Evolutionary conservation across 1,140 invertebrate species (phyloP), one percentile per base, ranked within the genome.

Genomic region (Drosophila ficusphila): DNA sequence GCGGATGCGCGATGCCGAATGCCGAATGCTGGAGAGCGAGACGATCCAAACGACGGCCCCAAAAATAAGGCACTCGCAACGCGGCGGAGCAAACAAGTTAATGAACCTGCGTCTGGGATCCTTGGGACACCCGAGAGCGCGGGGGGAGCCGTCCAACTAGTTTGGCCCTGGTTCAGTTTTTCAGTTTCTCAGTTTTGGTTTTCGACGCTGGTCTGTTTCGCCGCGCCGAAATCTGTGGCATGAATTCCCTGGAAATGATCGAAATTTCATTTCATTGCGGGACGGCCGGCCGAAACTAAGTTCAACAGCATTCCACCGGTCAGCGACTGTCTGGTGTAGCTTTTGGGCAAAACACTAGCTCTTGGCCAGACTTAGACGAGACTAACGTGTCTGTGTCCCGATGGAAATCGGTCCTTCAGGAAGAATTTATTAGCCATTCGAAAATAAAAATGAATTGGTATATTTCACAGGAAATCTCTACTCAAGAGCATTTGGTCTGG

Each of bases 171-270:
- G 53, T 39, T 44, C 41, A 19, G 41, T 18, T 44, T 44, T 34
- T 38, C 36, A 46, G 49, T 36, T 38, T 61, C 54, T 46, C 53
- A 36, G 21, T 52, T 64, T 64, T 33, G 60, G 47, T 56, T 56
- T 61, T 27, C 51, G 51, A 25, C 51, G 36, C 18, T 53, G 51
- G 51, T 39, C 52, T 25, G 48, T 52, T 38, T 29, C 71, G 56
- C 44, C 19, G 33, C 46, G 31, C 57, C 79, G 41, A 81, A 83
- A 88, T 86, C 81, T 86, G 82, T 86, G 82, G 81, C 82, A 86
- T 81, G 68, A 86, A 86, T 86, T 86, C 81, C 65, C 72, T 86
- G 82, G 82, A 86, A 86, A 81, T 81, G 61, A 86, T 77, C 82
- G 77, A 86, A 86, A 88, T 86, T 83, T 83, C 79, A 85, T 83